Conservation (phyloP, 2,113 vertebrate species). For the Triplophysa tibetana region DNA sequence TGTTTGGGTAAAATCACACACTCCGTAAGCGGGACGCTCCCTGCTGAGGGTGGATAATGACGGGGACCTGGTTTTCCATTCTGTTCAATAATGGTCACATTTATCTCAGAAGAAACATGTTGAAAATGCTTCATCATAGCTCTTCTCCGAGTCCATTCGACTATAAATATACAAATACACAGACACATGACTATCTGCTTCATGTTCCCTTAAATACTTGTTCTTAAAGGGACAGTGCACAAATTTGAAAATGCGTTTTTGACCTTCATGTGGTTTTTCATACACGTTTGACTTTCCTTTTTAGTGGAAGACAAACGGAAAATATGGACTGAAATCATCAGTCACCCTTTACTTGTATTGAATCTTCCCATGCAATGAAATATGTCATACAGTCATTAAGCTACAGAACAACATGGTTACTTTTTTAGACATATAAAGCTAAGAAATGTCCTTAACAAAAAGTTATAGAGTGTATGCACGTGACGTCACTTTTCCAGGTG, state of each 20-base stretch:
- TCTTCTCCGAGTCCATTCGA: not conserved
- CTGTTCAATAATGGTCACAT: slow-evolving; percentile 18
- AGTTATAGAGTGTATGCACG: no score
- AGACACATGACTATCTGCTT: not conserved
- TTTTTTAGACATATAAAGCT: no score
- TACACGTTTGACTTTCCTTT: no score
- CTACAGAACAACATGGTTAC: no score
- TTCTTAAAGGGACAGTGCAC: not conserved
- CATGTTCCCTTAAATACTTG: not conserved
- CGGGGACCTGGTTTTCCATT: not conserved
- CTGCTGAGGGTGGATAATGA: slow-evolving; percentile 20
- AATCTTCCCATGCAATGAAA: no score
- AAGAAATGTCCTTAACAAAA: no score
- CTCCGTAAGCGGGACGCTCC: slow-evolving; percentile 9
- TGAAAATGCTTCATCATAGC: slow-evolving; percentile 1
- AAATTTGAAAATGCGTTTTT: no score
- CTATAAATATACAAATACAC: not conserved
- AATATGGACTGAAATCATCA: no score
- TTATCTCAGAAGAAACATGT: slow-evolving; percentile 8
- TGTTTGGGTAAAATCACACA: slow-evolving; percentile 8
- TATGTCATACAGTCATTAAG: no score
- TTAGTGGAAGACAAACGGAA: no score
- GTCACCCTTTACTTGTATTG: no score
- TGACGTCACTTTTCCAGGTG: no score
- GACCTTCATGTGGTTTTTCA: not conserved